phyloP scores from a whole-genome alignment of 2,113 vertebrate genomes.

The Athene noctua region DNA sequence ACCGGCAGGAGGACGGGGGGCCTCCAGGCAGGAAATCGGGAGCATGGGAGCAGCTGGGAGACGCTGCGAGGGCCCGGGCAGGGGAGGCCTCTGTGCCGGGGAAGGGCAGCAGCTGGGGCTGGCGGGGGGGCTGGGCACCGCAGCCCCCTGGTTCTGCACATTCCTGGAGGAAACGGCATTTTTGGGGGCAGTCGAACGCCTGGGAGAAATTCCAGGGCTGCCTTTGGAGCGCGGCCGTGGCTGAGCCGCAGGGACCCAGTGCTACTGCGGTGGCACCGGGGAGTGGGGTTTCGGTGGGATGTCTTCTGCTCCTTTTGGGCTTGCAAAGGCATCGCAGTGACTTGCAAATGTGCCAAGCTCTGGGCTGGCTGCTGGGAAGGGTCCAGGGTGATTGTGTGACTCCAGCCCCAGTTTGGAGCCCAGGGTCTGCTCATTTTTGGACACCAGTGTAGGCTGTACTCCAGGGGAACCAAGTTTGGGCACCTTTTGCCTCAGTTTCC shows the following conservation, averaged over 20 bases:
- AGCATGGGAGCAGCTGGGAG: slow-evolving; percentile 73
- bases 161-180: slow-evolving; percentile 75
- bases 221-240: not conserved
- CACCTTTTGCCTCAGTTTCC: not conserved
- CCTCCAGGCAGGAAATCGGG: slow-evolving; percentile 64
- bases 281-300: not conserved
- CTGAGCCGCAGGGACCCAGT: not conserved
- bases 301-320: not conserved
- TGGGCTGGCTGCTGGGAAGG: not conserved
- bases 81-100: slow-evolving; percentile 5
- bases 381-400: not conserved
- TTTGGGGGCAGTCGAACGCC: slow-evolving; percentile 56
- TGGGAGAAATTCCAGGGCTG: slow-evolving; percentile 53
- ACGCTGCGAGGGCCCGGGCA: not conserved
- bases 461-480: not conserved
- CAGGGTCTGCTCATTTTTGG: not conserved
- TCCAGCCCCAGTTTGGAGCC: not conserved
- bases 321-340: fast-evolving
- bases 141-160: slow-evolving; percentile 51
- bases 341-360: not conserved
- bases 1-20: slow-evolving; percentile 61
- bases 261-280: fast-evolving
- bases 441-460: fast-evolving
- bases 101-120: slow-evolving; percentile 69
- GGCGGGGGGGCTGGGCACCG: not conserved